Base-by-base conservation (phyloP, 2,888 invertebrate genomes). In the Tipula helvola region DNA sequence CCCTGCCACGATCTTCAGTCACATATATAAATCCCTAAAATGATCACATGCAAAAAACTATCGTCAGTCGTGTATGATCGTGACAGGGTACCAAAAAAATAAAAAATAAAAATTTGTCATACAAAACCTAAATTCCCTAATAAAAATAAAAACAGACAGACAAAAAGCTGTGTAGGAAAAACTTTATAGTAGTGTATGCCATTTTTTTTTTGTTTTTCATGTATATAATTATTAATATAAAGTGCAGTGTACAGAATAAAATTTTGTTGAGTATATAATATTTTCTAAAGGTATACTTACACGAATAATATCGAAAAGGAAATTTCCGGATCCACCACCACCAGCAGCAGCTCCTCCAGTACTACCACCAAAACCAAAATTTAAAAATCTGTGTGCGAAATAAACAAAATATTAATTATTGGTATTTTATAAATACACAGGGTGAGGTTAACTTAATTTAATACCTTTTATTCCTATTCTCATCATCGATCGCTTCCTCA, bases 291-390 rank as follows among this genome's bases (percentile, higher is more conserved):
- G 18, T 52, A 57, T 42, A 93, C 96, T 95, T 93, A 97, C 97
- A 94, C 97, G 94, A 91, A 97, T 96, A 90, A 96, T 95, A 92
- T 97, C 97, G 92, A 97, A 96, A 89, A 97, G 93, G 93, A 97
- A 96, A 93, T 97, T 97, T 88, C 97, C 97, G 86, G 96, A 96
- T 28, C 28, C 28, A 87, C 96, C 96, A 88, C 95, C 96, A n/a
- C 91, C 91, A 87, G 90, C 91, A 86, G 93, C 93, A 83, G 89
- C 88, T 28, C 89, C 90, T 86, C 89, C 89, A 84, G 90, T 90
- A 87, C 91, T 93, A 28, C 92, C 92, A 87, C 92, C 92, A 39
- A 91, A 90, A 83, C 95, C 95, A 90, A 95, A 95, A 90, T 93
- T 95, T 89, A 95, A 92, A 92, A 94, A 95, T 89, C 93, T 93